Percentiles rank a stretch among this genome's conserved stretches.
These are phyloP conservation scores for Dicycla oo DNA, from an alignment of 2,888 invertebrate species.

Conservation along the genomic window DNA sequence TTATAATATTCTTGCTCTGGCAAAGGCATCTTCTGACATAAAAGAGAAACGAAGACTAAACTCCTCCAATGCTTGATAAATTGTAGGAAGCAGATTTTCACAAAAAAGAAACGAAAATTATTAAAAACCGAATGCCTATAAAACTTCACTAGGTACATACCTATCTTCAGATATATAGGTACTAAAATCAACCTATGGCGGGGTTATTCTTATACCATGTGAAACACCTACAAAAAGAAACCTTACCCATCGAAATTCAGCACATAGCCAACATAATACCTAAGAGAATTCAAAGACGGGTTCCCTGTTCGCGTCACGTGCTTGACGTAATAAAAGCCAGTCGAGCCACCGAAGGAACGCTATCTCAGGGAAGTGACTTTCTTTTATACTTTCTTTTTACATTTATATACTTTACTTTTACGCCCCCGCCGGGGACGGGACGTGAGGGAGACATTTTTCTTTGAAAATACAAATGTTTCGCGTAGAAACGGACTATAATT, in stretches of 20 bases:
- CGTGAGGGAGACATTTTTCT: constrained; percentile 76
- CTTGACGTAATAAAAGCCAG: constrained; percentile 82
- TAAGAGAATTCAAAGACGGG: constrained; percentile 76
- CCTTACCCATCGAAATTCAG: constrained; percentile 43
- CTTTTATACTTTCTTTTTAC: constrained; percentile 83
- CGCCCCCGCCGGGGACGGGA: constrained; percentile 78
- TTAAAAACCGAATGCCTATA: too few species aligned
- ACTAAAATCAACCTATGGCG: neutral
- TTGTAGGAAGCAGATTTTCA: neutral
- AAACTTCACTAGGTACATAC: too few species aligned
- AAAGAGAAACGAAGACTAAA: neutral
- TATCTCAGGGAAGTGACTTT: constrained; percentile 83
- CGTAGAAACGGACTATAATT: constrained; percentile 53
- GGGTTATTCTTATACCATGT: neutral
- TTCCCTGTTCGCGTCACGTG: constrained; percentile 84
- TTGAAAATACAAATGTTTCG: constrained; percentile 64
- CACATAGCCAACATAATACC: constrained; percentile 68
- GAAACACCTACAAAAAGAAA: constrained; percentile 9
- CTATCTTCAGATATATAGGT: too few species aligned
- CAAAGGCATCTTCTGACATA: neutral
- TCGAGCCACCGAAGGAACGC: constrained; percentile 77
- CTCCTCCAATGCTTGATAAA: neutral
- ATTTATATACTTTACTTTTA: constrained; percentile 83
- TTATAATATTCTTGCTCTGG: neutral
- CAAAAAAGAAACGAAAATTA: neutral